These are phyloP conservation scores for Pachycephus smyrnensis DNA, from an alignment of 2,888 invertebrate species.

Conservation along the genomic window DNA sequence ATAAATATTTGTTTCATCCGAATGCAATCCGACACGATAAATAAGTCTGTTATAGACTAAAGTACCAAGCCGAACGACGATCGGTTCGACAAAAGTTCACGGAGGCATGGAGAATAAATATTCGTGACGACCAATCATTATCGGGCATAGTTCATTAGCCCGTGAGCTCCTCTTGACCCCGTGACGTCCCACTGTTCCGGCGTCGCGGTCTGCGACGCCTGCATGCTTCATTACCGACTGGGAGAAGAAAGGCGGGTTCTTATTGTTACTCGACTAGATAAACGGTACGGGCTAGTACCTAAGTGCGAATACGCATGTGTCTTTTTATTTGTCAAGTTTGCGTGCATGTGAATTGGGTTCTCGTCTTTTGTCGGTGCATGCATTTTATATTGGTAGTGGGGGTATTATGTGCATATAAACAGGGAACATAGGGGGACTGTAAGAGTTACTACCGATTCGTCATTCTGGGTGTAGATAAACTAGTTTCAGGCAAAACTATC, in stretches of 20 bases:
- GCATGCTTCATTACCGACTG: not conserved
- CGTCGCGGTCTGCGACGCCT: too few species aligned
- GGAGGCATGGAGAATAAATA: slow-evolving; percentile 28
- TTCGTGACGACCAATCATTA: slow-evolving; percentile 38
- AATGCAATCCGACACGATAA: not conserved
- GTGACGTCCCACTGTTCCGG: not conserved
- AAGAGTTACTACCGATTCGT: not conserved
- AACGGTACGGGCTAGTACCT: not conserved
- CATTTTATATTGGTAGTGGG: not conserved
- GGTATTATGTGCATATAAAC: not conserved
- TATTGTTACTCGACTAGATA: not conserved
- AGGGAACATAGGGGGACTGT: not conserved
- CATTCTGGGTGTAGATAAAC: not conserved
- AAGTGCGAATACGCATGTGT: not conserved
- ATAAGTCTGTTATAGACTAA: too few species aligned
- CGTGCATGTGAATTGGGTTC: not conserved
- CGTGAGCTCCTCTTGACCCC: slow-evolving; percentile 23
- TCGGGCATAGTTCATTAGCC: slow-evolving; percentile 36
- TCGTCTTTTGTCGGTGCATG: not conserved
- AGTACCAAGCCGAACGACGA: too few species aligned
- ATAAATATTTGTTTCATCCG: not conserved
- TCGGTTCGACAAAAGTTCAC: too few species aligned
- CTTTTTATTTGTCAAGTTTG: not conserved
- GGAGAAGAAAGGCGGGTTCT: not conserved
- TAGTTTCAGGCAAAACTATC: not conserved